Evolutionary conservation across 2,888 invertebrate genomes (phyloP).

Genomic region (Chironomus tentans): DNA sequence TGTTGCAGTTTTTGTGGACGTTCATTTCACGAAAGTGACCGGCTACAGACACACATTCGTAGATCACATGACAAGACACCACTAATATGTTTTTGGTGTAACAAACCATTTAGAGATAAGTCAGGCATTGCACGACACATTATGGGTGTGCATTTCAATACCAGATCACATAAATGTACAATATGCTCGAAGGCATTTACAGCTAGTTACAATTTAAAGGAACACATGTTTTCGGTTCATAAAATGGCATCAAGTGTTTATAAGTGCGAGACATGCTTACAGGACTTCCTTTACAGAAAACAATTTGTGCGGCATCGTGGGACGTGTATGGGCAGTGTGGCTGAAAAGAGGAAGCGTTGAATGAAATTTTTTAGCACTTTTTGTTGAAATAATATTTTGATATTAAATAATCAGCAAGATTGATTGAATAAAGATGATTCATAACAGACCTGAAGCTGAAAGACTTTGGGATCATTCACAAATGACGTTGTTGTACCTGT

Average conservation of each 20-base stretch:
- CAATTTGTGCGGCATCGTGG: slow-evolving; percentile 3
- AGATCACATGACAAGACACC: neutral
- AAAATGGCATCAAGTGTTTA: slow-evolving; percentile 1
- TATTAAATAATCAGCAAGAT: neutral
- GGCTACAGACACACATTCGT: neutral
- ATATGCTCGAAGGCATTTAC: slow-evolving; percentile 5
- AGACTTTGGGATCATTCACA: too few species aligned
- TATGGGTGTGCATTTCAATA: slow-evolving; percentile 12
- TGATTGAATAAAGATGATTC: too few species aligned
- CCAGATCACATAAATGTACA: neutral
- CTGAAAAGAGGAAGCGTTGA: neutral
- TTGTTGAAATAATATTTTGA: neutral
- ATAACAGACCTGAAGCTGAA: too few species aligned
- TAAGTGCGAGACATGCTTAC: neutral
- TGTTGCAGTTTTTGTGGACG: slow-evolving; percentile 1
- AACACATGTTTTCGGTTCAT: slow-evolving; percentile 9
- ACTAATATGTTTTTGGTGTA: neutral
- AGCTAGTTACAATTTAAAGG: slow-evolving; percentile 15
- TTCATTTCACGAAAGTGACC: slow-evolving; percentile 11
- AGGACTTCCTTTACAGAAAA: slow-evolving; percentile 5
- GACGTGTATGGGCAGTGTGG: neutral
- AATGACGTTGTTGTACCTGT: too few species aligned
- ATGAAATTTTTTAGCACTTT: neutral
- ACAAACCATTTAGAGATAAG: neutral
- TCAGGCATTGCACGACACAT: slow-evolving; percentile 16